Evolutionary conservation across 2,888 invertebrate genomes (phyloP), one percentile per base, ranked within the genome.

Genomic region (Nomada fucata): DNA sequence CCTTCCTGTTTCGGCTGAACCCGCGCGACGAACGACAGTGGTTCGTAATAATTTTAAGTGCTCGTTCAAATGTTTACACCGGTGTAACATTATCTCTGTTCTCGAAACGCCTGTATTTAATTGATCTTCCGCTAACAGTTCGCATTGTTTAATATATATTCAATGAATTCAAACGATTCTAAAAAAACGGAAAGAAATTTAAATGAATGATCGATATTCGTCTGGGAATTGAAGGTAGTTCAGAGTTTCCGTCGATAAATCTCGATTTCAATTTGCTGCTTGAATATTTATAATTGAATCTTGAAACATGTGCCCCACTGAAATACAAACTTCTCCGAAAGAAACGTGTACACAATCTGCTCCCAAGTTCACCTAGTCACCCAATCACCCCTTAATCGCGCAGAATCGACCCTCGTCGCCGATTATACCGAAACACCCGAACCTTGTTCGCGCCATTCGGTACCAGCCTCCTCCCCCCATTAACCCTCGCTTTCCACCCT

Each of bases 401-500:
- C 50, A 57, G 50, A 20, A 76, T 68, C 77, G 36, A 59, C 77
- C 77, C 77, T 77, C 65, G 23, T 68, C n/a, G 57, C 60, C 69
- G 57, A 81, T 81, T 69, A 78, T 68, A 9, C 53, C 55, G 23
- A 69, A 64, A 59, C 73, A 69, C 79, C 68, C 52, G 55, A 69
- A 79, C 79, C 68, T 60, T 65, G 53, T 79, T 73, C 29, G 59
- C 73, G 50, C 59, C 71, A 73, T 23, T 64, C 64, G 73, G 69
- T 68, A 77, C 71, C 72, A 15, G 5, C 42, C 44, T 36, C 47
- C 36, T 60, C 59, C 67, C 18, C 11, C 74, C 61, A 73, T 84
- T 72, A 78, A 57, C 71, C 15, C n/a, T 11, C 36, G 13, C 13
- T 18, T 20, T 13, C 64, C 53, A 44, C 50, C 72, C 79, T 77